Evolutionary conservation across 2,113 vertebrate genomes (phyloP), one percentile per base, ranked within the genome.

Genomic region (Podocnemis expansa): DNA sequence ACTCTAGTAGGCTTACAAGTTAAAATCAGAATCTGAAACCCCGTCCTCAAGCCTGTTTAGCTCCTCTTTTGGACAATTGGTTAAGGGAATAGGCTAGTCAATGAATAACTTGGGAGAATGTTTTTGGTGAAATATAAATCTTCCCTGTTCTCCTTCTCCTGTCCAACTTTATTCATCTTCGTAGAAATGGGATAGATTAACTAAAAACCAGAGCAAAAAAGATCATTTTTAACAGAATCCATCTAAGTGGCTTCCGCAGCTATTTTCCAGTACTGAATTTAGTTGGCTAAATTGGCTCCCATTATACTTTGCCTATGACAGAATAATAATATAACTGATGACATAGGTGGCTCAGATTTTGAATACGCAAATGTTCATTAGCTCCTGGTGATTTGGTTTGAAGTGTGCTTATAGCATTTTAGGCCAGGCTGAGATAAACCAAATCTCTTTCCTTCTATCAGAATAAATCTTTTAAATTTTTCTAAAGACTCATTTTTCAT

Each of bases 131-230:
- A 8, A 34, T 78, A 12, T 41, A 73, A 73, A 73, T 24, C 21
- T 41, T 2, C 67, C 38, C 38, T 24, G 38, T 41, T 73, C 22
- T 73, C 7, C 2, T 84, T 89, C 67, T 83, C 55, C 80, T 90
- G 31, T 1, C 17, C 38, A 25, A 4, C 2, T 2, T 93, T 89
- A 91, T 89, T 85, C 81, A 43, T 85, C 85, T 73, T 34, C 21
- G 84, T 31, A 45, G 31, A 49, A 14, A 45, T 45, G 12, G 85
- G 41, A 83, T 79, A 49, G 73, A 63, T 54, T 54, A 84, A 25
- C 83, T 43, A 47, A 24, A 90, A 93, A 91, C 34, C 81, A 78
- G 87, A 38, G 73, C 52, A 93, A 85, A 91, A 92, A 85, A 85
- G 0, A 75, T 55, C 85, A 24, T 76, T 83, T 94, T 80, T 55